phyloP scores from a whole-genome alignment of 2,888 invertebrate genomes.

The Fragum whitleyi region DNA sequence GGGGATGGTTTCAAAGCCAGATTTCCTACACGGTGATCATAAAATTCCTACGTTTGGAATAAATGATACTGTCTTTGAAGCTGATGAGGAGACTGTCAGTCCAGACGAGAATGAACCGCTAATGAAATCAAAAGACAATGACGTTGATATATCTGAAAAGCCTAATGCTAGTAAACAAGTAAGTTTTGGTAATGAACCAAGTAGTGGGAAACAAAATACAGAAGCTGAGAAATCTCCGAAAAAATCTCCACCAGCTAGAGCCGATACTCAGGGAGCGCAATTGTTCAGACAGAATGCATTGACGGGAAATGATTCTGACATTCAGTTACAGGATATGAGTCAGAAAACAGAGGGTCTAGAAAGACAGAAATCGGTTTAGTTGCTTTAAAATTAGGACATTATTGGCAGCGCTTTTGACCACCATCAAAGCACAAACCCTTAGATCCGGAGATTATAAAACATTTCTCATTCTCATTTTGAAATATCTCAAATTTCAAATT shows the following conservation, averaged over 20 bases:
- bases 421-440: too few relatives aligned
- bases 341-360: constrained; percentile 13
- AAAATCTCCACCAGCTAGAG: constrained; percentile 18
- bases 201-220: neutral
- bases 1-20: neutral
- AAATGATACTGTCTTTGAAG: constrained; percentile 47
- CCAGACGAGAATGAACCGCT: constrained; percentile 29
- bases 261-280: constrained; percentile 30
- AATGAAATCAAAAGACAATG: constrained; percentile 24
- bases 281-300: constrained; percentile 55
- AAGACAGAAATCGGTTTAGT: constrained; percentile 47
- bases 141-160: neutral
- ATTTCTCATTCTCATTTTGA: too few relatives aligned
- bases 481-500: too few relatives aligned
- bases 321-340: constrained; percentile 38
- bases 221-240: neutral
- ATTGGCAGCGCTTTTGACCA: too few relatives aligned
- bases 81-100: constrained; percentile 19
- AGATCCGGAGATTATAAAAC: too few relatives aligned
- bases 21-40: neutral
- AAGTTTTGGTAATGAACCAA: constrained; percentile 2
- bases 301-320: constrained; percentile 40
- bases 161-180: constrained; percentile 11
- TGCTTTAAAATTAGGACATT: too few relatives aligned
- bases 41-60: constrained; percentile 20